phyloP scores from a whole-genome alignment of 2,797 vertebrate genomes.

The Heterohyrax brucei region DNA sequence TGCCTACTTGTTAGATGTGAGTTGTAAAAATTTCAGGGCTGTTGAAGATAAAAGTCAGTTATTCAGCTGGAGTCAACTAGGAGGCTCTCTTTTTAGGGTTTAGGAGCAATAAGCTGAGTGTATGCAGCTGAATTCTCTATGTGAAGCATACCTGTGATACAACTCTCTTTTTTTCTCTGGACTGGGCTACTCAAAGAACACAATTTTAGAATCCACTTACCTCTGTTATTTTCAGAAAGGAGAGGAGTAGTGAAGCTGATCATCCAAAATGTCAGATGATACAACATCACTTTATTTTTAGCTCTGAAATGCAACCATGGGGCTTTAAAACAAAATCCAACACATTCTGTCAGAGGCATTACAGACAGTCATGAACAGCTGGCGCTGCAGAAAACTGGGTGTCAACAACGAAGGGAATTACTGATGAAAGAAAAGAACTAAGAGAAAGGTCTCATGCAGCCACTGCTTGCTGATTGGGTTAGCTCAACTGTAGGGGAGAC shows the following conservation, averaged over 20 bases:
- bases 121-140: background rate
- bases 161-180: background rate
- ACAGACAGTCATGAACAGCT: constrained; percentile 72
- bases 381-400: constrained; percentile 69
- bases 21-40: background rate
- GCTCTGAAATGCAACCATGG: constrained; percentile 37
- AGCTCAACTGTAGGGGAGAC: background rate
- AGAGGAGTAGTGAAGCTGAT: constrained; percentile 1
- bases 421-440: background rate
- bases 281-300: constrained; percentile 75
- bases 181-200: background rate
- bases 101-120: background rate
- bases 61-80: background rate
- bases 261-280: constrained; percentile 70
- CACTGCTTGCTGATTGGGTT: background rate
- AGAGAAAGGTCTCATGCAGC: background rate
- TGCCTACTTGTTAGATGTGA: background rate
- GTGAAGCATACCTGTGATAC: background rate
- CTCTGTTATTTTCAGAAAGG: constrained; percentile 68
- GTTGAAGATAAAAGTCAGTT: constrained; percentile 4
- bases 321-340: constrained; percentile 65
- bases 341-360: constrained; percentile 38
- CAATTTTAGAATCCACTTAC: constrained; percentile 44
- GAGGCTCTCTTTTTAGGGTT: background rate
- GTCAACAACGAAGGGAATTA: constrained; percentile 46